phyloP scores from a whole-genome alignment of 1,140 invertebrate genomes.

The Hylaeus volcanicus region DNA sequence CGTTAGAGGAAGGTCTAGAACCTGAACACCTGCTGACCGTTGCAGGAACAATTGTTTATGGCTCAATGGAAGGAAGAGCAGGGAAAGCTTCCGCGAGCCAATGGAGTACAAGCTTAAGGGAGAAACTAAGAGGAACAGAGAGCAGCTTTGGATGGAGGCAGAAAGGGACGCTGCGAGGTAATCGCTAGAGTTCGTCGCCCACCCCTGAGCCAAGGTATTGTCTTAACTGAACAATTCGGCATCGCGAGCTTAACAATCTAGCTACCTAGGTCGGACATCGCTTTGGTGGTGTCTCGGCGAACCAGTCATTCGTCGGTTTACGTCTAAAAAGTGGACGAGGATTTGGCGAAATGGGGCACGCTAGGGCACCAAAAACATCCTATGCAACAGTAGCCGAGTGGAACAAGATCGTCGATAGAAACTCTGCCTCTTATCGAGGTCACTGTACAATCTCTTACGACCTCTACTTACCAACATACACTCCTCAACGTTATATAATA shows the following conservation, averaged over 20 bases:
- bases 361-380: constrained; percentile 45
- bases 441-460: neutral
- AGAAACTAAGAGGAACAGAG: neutral
- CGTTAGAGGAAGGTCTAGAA: neutral
- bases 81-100: neutral
- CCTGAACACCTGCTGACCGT: neutral
- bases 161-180: constrained; percentile 4
- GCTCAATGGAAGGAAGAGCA: neutral
- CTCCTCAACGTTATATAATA: neutral
- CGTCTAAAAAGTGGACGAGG: constrained; percentile 12
- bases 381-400: constrained; percentile 17
- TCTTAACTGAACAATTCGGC: constrained; percentile 39
- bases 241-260: constrained; percentile 40
- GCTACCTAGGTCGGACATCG: constrained; percentile 37
- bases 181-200: constrained; percentile 31
- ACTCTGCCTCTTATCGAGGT: neutral
- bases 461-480: neutral
- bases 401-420: constrained; percentile 7
- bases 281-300: constrained; percentile 20
- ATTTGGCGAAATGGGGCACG: constrained; percentile 55
- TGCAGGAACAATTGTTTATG: no score
- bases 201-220: constrained; percentile 33
- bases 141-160: constrained; percentile 4
- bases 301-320: constrained; percentile 8
- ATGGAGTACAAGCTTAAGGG: neutral